These are phyloP conservation scores for Drosophila villosipedis DNA, from an alignment of 2,888 invertebrate genomes.

Conservation along the genomic window DNA sequence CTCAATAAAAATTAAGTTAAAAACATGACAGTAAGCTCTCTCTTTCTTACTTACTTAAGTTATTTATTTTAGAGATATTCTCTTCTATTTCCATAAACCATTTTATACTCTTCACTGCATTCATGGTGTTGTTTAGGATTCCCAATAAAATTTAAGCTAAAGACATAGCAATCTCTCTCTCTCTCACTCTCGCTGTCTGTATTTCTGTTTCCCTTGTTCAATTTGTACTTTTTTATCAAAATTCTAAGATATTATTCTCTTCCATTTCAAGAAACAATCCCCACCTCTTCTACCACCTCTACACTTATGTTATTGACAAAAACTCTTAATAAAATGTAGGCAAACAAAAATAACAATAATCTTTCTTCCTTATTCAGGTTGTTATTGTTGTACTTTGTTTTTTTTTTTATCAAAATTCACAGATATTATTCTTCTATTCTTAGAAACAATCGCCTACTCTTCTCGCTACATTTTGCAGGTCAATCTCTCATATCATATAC, in stretches of 20 bases:
- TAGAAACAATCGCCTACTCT: neutral
- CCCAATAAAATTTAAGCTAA: neutral
- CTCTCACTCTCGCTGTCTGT: neutral
- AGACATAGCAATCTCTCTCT: neutral
- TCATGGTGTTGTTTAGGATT: neutral
- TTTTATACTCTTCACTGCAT: neutral
- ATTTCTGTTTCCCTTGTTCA: neutral
- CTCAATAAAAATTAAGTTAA: neutral
- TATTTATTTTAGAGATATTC: neutral
- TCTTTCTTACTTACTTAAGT: neutral
- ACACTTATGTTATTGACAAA: neutral
- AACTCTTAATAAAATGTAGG: neutral
- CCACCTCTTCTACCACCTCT: neutral
- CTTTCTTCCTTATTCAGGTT: neutral
- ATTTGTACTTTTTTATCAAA: neutral
- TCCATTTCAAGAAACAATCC: neutral
- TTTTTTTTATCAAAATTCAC: neutral
- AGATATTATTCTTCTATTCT: neutral
- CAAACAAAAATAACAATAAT: neutral
- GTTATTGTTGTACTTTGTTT: neutral
- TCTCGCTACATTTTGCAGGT: neutral
- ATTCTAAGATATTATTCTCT: neutral
- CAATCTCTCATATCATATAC: constrained; percentile 28
- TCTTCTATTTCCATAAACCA: neutral
- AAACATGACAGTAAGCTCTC: neutral